A percentile compares a stretch with the other conserved stretches of the same genome.
Conservation (phyloP, 2,797 vertebrate species). For the Masticophis lateralis region DNA sequence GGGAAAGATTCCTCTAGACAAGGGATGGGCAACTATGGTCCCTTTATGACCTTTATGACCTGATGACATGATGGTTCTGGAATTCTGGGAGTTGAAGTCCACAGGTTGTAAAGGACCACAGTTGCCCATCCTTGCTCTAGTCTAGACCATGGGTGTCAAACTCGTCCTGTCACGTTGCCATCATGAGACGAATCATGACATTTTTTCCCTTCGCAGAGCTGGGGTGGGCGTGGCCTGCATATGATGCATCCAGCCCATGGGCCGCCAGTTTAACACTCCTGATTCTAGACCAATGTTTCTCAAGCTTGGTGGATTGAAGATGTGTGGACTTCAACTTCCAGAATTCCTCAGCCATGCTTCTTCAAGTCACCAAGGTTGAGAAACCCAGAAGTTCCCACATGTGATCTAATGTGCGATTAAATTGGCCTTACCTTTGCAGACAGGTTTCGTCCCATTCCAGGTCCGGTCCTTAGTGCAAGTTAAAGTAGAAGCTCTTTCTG, state of each 20-base stretch:
- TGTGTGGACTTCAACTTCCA: background rate
- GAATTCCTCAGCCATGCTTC: background rate
- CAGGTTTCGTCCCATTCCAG: slow-evolving; percentile 92
- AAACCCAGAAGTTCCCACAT: rapidly evolving
- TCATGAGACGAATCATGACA: no score
- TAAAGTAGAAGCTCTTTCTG: slow-evolving; percentile 83
- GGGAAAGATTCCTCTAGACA: background rate
- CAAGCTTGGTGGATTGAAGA: background rate
- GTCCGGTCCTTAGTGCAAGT: slow-evolving; percentile 93
- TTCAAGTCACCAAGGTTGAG: background rate
- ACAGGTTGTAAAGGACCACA: background rate
- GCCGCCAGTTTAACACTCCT: no score
- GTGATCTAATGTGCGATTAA: rapidly evolving
- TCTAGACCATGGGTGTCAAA: no score
- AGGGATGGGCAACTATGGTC: background rate
- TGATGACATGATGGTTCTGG: background rate
- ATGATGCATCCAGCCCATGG: no score
- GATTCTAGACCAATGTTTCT: background rate
- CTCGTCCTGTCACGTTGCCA: no score
- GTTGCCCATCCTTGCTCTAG: background rate
- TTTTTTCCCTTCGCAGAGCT: no score
- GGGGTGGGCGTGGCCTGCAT: no score
- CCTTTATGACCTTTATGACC: background rate
- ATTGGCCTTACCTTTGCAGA: slow-evolving; percentile 84
- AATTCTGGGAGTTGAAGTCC: background rate